Evolutionary conservation across 2,797 vertebrate genomes (phyloP).

Genomic region (Poeciliopsis presidionis): DNA sequence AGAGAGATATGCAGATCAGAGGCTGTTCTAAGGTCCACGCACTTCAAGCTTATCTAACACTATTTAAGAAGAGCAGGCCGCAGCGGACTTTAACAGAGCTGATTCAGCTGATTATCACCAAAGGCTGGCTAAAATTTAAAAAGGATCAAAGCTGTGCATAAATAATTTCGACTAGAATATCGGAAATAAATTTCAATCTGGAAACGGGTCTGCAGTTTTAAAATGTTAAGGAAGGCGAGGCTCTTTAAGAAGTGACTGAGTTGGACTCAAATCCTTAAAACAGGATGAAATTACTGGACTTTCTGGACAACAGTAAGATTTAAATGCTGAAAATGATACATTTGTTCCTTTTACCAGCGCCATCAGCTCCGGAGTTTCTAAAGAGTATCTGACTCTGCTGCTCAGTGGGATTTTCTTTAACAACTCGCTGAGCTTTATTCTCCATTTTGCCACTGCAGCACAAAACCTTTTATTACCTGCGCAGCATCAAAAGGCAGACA

Average conservation of each 20-base stretch:
- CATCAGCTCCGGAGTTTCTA: neutral
- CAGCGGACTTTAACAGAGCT: neutral
- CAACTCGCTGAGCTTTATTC: neutral
- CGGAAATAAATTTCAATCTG: neutral
- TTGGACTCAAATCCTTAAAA: neutral
- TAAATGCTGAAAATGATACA: neutral
- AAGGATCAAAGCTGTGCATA: neutral
- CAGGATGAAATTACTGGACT: neutral
- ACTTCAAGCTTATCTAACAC: neutral
- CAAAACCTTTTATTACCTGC: neutral
- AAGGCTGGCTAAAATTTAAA: neutral
- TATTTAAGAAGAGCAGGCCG: neutral
- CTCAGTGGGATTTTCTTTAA: neutral
- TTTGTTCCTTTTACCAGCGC: neutral
- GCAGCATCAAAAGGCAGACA: slow-evolving; percentile 8
- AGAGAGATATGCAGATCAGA: neutral
- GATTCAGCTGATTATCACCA: neutral
- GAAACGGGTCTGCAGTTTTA: neutral
- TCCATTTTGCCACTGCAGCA: neutral
- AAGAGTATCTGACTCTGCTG: neutral
- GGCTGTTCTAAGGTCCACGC: neutral
- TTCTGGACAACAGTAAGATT: neutral
- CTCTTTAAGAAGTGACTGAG: neutral
- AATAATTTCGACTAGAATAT: neutral
- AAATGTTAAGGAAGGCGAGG: neutral